Evolutionary conservation across 2,888 invertebrate genomes (phyloP), one percentile per base, ranked within the genome.

Genomic region (Germaria angustata): DNA sequence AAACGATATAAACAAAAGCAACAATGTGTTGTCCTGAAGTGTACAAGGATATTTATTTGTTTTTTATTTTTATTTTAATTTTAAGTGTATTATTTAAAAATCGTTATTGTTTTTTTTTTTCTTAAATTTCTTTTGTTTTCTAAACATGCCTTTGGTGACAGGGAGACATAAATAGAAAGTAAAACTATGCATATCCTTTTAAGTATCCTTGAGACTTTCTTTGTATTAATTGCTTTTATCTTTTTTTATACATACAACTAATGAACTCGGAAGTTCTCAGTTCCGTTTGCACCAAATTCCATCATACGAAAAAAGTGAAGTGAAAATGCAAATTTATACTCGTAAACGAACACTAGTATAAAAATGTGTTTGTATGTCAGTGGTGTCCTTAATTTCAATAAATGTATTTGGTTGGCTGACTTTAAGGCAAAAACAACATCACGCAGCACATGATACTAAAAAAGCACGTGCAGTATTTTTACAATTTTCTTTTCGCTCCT

Each of bases 391-490:
- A 81, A 46, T 68, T 73, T 32, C 28, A 34, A 76, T 63, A 49
- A 57, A 44, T 51, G n/a, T 39, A 39, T 73, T 63, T 41, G 44
- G 49, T 55, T 69, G 61, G 51, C 32, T 63, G 41, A 20, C 44
- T 55, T 51, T 28, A 36, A 66, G n/a, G 32, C 59, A 66, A 36
- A 57, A 66, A 24, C 49, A 72, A 51, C 15, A 46, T 55, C 5
- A 32, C 36, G 15, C 17, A 76, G 68, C 82, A 75, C 82, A 84
- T 82, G 73, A 75, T 71, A 55, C 36, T n/a, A 22, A 28, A 20
- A 59, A 75, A 84, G 75, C 84, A 84, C 84, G 84, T 84, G 84
- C 65, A 69, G 22, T 63, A 2, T 13, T 22, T 32, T 49, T 28
- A 22, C 20, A 3, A 36, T 55, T 65, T 72, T 34, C 34, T 34